Evolutionary conservation across 2,797 vertebrate species (phyloP).

Genomic region (Muscicapa striata): DNA sequence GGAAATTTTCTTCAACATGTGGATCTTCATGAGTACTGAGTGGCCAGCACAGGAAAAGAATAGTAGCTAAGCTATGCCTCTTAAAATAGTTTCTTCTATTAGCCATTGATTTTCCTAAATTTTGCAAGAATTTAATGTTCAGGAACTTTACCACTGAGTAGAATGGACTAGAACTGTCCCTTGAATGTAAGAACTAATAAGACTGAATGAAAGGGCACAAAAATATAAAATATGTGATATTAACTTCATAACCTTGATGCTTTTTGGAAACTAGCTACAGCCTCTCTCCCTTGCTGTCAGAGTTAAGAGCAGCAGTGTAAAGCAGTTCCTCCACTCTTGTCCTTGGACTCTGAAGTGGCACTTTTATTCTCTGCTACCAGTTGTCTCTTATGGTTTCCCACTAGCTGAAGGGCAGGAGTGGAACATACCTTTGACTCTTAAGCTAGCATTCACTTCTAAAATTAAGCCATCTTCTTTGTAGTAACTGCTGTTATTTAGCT

Average conservation of each 20-base stretch:
- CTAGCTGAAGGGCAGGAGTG: neutral
- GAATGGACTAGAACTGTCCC: neutral
- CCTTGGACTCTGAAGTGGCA: neutral
- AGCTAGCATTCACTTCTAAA: neutral
- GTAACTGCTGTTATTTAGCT: neutral
- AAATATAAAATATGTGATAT: neutral
- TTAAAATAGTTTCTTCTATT: neutral
- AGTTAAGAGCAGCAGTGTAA: neutral
- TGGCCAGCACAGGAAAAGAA: neutral
- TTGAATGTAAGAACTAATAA: neutral
- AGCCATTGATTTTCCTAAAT: fast-evolving
- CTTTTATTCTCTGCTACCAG: neutral
- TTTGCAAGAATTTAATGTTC: neutral
- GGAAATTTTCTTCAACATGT: neutral
- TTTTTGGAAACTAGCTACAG: neutral
- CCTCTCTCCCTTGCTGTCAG: neutral
- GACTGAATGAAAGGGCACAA: neutral
- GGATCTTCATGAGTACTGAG: neutral
- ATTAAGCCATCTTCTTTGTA: neutral
- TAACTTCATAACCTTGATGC: neutral
- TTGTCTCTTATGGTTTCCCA: neutral
- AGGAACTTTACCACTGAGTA: neutral
- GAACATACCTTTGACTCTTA: neutral
- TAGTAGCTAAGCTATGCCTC: neutral
- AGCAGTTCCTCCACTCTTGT: neutral